Base-by-base conservation (phyloP, 2,797 vertebrate genomes). In the Aerospiza tachiro region DNA sequence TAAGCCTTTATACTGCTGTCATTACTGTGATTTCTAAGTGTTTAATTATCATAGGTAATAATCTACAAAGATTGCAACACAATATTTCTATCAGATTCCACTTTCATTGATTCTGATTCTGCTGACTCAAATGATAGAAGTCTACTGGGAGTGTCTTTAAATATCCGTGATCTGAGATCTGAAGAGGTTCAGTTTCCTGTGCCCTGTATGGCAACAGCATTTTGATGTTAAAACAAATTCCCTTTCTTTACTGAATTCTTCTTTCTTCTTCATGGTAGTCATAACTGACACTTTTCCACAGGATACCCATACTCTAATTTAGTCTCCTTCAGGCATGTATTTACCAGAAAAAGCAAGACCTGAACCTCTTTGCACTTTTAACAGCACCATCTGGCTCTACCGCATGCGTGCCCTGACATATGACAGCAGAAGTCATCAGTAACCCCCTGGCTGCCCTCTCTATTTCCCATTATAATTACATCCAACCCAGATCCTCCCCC, bases 1-100 rank as follows among this genome's bases (percentile, higher is more conserved):
- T 82, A 82, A 91, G 50, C 13, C 20, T 83, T 89, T 85, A 72
- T 89, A 71, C 22, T 93, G 35, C 52, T 89, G 15, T 55, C 49
- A 63, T 83, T 85, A 70, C 36, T 83, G 12, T 40, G 45, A 55
- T 28, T 86, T 78, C 75, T 68, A 70, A 92, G 75, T 15, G 21
- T 68, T 94, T 81, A 17, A 84, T 84, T 93, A 44, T 78, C 61
- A 62, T 53, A 80, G 58, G 68, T 89, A 93, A 92, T 95, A 90
- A 80, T 74, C 81, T 81, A 58, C 35, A 66, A 89, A 82, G 61
- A 79, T 97, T 96, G 71, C 90, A 94, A 82, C 40, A 59, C 58
- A 73, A 12, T 87, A 38, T 85, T 93, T 90, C 73, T 33, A 22
- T 82, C 58, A 53, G n/a, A 67, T 79, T 84, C 38, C 12, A 31